phyloP scores from a whole-genome alignment of 2,797 vertebrate species.

The Gobio occitaniae region DNA sequence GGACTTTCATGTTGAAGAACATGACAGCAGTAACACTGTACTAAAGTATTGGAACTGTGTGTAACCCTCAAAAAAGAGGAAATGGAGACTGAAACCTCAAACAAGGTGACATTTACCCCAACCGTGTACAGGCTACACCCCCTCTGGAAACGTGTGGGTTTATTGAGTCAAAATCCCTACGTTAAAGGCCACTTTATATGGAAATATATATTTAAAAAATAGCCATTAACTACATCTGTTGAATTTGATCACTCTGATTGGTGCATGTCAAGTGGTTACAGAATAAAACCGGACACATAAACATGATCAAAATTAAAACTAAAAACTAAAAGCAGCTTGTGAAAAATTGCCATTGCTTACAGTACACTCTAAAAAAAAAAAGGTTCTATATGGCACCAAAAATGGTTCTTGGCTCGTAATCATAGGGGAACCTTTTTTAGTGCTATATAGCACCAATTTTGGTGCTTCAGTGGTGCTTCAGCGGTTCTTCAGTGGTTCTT shows the following conservation, averaged over 20 bases:
- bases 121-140: not conserved
- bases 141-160: not conserved
- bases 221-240: not conserved
- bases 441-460: no score
- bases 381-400: no score
- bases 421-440: no score
- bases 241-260: not conserved
- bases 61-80: slow-evolving; percentile 9
- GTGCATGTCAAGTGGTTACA: not conserved
- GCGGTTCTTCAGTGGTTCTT: no score
- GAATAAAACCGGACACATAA: not conserved
- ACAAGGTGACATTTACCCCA: not conserved
- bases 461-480: no score
- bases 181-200: not conserved
- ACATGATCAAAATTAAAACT: not conserved
- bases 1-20: slow-evolving; percentile 6
- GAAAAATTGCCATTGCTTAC: not conserved
- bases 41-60: not conserved
- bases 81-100: not conserved
- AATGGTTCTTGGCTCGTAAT: no score
- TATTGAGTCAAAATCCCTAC: no score
- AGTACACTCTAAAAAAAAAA: no score
- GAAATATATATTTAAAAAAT: not conserved
- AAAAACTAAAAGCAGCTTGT: not conserved
- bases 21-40: slow-evolving; percentile 15